Evolutionary conservation across 2,797 vertebrate genomes (phyloP), one percentile per base, ranked within the genome.

Genomic region (Chromis chromis): DNA sequence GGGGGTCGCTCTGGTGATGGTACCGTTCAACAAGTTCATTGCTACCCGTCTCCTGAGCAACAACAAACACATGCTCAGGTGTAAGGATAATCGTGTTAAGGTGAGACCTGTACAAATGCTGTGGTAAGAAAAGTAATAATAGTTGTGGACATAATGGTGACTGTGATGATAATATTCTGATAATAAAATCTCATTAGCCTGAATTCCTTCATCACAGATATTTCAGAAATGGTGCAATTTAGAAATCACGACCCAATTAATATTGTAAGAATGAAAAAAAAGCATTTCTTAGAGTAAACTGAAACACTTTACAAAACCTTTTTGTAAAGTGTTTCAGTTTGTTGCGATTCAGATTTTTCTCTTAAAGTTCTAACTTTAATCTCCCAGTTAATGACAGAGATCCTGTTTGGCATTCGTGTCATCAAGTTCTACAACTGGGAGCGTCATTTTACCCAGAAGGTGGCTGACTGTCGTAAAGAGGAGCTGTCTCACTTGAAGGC

Each of bases 371-470:
- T 39, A 28, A 39, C 49, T 56, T 67, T 21, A 59, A 2, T 62
- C 7, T 68, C 25, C 16, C 70, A 99, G 97, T 90, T 99, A 9
- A 96, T 99, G 96, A 95, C 97, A 0, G 97, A 99, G 85, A 92
- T 99, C 67, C 95, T 99, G 2, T 92, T 92, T 59, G 98, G 98
- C 67, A 96, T 99, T 53, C 96, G 96, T 2, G 96, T 98, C 88
- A 96, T 99, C 82, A 99, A 99, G 90, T 98, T 98, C 87, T 97
- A 97, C 14, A 85, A 94, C 66, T 99, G 98, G 98, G 98, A 99
- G 91, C 80, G 91, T 72, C 94, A 96, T 57, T 97, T 99, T 60
- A 78, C 89, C 3, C 68, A 85, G 60, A 96, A 90, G 76, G 94
- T 99, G 31, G 76, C 91, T 0, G 89, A 86, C 28, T 95, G 81